Conservation (phyloP, 2,797 vertebrate genomes). For the Hirundo rustica region DNA sequence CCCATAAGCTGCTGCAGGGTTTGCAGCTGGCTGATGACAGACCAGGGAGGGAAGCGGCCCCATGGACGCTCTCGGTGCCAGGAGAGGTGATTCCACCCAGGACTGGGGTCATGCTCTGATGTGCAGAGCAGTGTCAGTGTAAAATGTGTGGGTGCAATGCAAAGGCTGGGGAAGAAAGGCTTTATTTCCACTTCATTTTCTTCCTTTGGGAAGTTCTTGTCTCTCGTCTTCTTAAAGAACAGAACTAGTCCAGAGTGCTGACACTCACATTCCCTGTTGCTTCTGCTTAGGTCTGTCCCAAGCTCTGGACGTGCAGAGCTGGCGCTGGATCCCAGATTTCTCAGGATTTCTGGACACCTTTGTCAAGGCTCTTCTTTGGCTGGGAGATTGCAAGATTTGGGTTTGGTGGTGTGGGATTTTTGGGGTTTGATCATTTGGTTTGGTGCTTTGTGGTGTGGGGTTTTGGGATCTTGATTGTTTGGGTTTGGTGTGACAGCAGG, state of each 20-base stretch:
- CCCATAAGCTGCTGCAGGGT: constrained; percentile 16
- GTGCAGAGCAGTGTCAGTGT: neutral
- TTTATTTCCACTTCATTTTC: neutral
- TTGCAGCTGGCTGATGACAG: constrained; percentile 15
- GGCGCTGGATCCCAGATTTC: neutral
- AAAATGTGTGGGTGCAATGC: neutral
- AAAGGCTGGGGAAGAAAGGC: neutral
- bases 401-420: neutral
- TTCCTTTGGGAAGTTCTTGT: neutral
- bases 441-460: neutral
- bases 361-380: neutral
- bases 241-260: neutral
- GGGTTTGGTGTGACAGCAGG: neutral
- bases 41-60: neutral
- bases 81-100: neutral
- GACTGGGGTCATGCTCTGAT: neutral
- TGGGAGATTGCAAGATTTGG: neutral
- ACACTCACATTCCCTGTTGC: accelerated
- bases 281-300: neutral
- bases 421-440: neutral
- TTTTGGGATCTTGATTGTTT: neutral
- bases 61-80: neutral
- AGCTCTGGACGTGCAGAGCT: neutral
- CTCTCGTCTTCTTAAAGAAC: neutral
- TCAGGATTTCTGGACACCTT: neutral